Evolutionary conservation across 2,113 vertebrate species (phyloP), one percentile per base, ranked within the genome.

Genomic region (Hippoglossus stenolepis): DNA sequence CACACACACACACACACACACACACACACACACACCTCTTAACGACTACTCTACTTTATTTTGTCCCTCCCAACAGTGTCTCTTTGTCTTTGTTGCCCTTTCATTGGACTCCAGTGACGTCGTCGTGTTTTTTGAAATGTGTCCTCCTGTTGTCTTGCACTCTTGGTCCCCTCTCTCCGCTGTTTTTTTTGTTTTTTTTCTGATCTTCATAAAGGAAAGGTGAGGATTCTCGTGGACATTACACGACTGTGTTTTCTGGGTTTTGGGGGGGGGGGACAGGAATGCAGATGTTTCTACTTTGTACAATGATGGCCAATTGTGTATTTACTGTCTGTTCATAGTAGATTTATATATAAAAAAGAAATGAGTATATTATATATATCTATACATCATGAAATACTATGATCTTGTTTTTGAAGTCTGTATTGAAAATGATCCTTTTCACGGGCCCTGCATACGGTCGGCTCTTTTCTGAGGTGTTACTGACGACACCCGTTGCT

Each of bases 251-350:
- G 70, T 84, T 80, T 76, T 84, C 62, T 85, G 75, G 79, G 78
- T 83, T 65, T 7, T 6, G 6, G 31, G 31, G 3, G 28, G 28
- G 24, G 70, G 31, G 73, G 54, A 75, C 70, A 21, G 83, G 85
- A 77, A 64, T 64, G 76, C 83, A 87, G 84, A 91, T 90, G 86
- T 94, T 95, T 95, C 85, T 94, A 93, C 94, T 94, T 94, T 95
- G 93, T 95, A 94, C 91, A 94, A 93, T 91, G 75, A 91, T 92
- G 82, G 47, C 89, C 64, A 56, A 92, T 93, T 94, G 93, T 95
- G 93, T 94, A 95, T 94, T 95, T 94, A 95, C 93, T 92, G 93
- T 95, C 90, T 95, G 94, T 95, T 95, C 84, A 95, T 94, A 95
- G 88, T 94, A 95, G 94, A 95, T 95, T 95, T 95, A 89, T 95